Evolutionary conservation across 2,113 vertebrate species (phyloP).

Genomic region (Nerophis ophidion): DNA sequence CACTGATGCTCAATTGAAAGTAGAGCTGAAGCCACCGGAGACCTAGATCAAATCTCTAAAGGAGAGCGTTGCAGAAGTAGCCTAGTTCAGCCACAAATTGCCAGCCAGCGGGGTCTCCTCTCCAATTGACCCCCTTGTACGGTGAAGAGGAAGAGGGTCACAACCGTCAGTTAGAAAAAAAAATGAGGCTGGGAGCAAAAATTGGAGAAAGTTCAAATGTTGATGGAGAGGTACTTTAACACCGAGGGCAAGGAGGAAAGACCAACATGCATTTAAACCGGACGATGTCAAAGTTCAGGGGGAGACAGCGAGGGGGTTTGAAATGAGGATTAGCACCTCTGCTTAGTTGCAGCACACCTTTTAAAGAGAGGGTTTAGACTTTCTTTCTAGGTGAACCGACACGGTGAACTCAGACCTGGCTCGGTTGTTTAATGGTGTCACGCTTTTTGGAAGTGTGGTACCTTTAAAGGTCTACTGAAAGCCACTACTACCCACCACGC

Average conservation of each 20-base stretch:
- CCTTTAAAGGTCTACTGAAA: conserved; percentile 3
- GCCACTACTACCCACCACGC: too few species aligned
- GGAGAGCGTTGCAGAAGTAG: conserved; percentile 25
- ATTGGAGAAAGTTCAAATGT: conserved; percentile 14
- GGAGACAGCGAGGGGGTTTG: conserved; percentile 18
- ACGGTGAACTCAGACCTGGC: conserved; percentile 39
- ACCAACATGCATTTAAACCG: conserved; percentile 22
- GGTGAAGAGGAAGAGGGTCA: conserved; percentile 26
- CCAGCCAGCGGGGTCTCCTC: conserved; percentile 32
- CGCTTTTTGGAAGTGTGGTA: conserved; percentile 41
- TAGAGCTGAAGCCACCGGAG: conserved; percentile 51
- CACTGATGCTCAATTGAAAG: conserved; percentile 58
- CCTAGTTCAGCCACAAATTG: conserved; percentile 40
- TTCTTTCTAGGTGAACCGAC: conserved; percentile 39
- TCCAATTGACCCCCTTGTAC: conserved; percentile 42
- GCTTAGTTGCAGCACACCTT: conserved; percentile 24
- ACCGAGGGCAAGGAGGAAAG: conserved; percentile 15
- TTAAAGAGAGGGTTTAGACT: conserved; percentile 28
- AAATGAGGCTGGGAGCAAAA: conserved; percentile 6
- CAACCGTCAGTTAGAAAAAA: conserved; percentile 25
- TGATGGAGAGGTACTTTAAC: conserved; percentile 40
- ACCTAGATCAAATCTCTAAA: conserved; percentile 53
- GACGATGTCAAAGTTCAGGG: conserved; percentile 47
- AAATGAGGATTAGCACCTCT: conserved; percentile 23
- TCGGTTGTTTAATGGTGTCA: conserved; percentile 42